Base-by-base conservation (phyloP, 2,113 vertebrate genomes). In the Hucho hucho region DNA sequence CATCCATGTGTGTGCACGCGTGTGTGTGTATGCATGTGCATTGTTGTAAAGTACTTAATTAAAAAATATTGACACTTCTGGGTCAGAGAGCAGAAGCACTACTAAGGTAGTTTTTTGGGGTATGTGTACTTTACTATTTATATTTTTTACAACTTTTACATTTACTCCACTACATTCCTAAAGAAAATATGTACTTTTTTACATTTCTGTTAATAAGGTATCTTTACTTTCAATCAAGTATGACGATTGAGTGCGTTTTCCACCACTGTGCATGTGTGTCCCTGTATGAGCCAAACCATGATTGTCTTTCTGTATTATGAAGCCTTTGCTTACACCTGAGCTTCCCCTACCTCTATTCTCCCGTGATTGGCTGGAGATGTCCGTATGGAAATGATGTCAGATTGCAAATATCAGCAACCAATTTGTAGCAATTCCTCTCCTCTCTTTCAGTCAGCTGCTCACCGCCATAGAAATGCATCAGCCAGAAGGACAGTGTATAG, bases 241-340 rank as follows among this genome's bases (percentile, higher is more conserved):
- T 43, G 37, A 43, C 2, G 2, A 43, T 43, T 43, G 37, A 11
- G 11, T 43, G 37, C 9, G n/a, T 59, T 20, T 16, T 20, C 18
- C 56, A n/a, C 16, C 14, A 59, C n/a, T 61, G 46, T 70, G 66
- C 25, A 56, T 43, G 25, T 75, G 65, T 63, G 28, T 72, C 69
- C 67, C 66, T 71, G 63, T n/a, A 28, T 68, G 26, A 37, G 49
- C 28, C 46, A 26, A 68, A 59, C 71, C 74, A 56, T 77, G 81
- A 83, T 79, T 81, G 74, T 87, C 75, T 64, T 79, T 83, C 81
- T 78, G 75, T 80, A 73, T 87, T 78, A 88, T 87, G 84, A 87
- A 59, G 13, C 68, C 75, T 32, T 83, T 81, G 81, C 76, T 74
- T 74, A 82, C 85, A 71, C 72, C 64, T 65, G 64, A 65, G 25